phyloP scores from a whole-genome alignment of 2,113 vertebrate genomes.

The Scophthalmus maximus region DNA sequence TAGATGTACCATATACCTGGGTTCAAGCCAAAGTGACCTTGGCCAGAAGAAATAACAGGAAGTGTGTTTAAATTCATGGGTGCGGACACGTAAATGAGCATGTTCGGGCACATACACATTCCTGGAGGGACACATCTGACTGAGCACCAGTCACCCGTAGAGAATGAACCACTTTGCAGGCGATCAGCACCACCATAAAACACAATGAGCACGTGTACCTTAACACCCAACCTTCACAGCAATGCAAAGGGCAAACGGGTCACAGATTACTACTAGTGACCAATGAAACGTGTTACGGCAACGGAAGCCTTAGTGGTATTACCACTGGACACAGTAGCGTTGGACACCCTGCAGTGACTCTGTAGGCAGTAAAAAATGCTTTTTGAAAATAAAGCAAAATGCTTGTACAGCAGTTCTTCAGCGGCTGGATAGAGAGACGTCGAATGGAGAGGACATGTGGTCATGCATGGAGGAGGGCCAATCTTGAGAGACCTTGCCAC shows the following conservation, averaged over 20 bases:
- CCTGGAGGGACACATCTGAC: conserved; percentile 35
- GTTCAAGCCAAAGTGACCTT: conserved; percentile 64
- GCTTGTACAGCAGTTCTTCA: conserved; percentile 64
- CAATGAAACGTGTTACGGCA: conserved; percentile 47
- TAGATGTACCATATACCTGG: conserved; percentile 28
- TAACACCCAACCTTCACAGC: conserved; percentile 40
- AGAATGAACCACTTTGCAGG: conserved; percentile 70
- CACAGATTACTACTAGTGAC: conserved; percentile 49
- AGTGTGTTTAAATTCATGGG: conserved; percentile 32
- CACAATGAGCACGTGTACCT: conserved; percentile 29
- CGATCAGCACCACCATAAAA: conserved; percentile 51
- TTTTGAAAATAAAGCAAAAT: conserved; percentile 60
- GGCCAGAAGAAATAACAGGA: conserved; percentile 15
- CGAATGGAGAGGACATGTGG: conserved; percentile 65
- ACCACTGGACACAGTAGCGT: neutral
- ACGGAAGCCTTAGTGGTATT: neutral
- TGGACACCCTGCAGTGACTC: conserved; percentile 47
- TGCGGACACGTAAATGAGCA: conserved; percentile 16
- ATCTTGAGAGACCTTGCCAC: conserved; percentile 43
- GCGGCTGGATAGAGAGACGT: conserved; percentile 34
- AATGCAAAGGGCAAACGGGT: conserved; percentile 58
- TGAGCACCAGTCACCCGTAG: conserved; percentile 63
- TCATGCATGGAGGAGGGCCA: conserved; percentile 74
- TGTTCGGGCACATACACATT: neutral
- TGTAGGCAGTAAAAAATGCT: conserved; percentile 65